These are phyloP conservation scores for Uropetala carovei DNA, from an alignment of 2,888 invertebrate genomes.

Conservation along the genomic window DNA sequence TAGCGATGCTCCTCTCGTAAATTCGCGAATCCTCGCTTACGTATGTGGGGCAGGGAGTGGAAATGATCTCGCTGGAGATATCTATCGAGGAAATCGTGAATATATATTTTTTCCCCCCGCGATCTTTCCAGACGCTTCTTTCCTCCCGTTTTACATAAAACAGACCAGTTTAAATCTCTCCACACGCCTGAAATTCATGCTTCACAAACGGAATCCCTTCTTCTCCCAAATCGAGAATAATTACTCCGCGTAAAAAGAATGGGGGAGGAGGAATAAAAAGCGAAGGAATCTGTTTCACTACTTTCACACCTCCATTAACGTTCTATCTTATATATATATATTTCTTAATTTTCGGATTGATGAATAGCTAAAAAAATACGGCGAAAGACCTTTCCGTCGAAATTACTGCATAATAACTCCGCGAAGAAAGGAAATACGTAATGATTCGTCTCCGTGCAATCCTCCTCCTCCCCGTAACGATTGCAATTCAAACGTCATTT, in stretches of 20 bases:
- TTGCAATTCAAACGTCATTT: constrained; percentile 45
- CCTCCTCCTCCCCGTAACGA: constrained; percentile 27
- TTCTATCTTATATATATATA: background rate
- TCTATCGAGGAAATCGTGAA: background rate
- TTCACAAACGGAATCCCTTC: background rate
- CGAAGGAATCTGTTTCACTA: constrained; percentile 7
- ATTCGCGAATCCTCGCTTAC: background rate
- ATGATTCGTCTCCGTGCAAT: constrained; percentile 16
- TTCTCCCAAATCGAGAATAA: constrained; percentile 13
- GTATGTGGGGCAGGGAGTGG: background rate
- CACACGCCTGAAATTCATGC: constrained; percentile 7
- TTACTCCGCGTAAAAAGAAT: background rate
- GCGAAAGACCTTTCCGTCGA: background rate
- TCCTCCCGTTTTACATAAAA: background rate
- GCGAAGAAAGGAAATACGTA: constrained; percentile 34
- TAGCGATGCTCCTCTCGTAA: background rate
- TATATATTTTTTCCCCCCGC: background rate
- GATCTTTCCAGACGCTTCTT: background rate
- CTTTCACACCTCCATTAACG: constrained; percentile 32
- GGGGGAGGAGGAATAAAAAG: too few relatives aligned
- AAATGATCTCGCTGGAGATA: background rate
- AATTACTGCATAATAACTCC: constrained; percentile 1
- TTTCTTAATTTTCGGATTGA: background rate
- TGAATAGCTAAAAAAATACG: constrained; percentile 13
- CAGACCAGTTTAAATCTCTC: background rate